phyloP scores from a whole-genome alignment of 1,140 invertebrate genomes.

The Neodiprion pinetum region DNA sequence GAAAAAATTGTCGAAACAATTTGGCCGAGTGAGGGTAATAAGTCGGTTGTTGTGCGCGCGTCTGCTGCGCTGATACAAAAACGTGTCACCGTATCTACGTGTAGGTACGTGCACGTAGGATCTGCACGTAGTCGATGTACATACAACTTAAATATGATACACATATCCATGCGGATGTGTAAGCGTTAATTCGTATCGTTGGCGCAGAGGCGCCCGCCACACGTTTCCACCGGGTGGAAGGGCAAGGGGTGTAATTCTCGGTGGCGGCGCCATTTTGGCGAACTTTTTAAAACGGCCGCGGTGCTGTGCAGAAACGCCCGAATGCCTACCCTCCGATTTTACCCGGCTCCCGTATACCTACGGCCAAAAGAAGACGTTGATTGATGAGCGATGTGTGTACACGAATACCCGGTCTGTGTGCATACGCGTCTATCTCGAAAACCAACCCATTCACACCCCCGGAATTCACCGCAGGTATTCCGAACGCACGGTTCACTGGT shows the following conservation, averaged over 20 bases:
- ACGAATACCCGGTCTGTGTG: no score
- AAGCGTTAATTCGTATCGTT: neutral
- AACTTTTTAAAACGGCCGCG: conserved; percentile 34
- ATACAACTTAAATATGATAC: neutral
- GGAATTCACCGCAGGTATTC: neutral
- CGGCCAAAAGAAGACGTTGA: neutral
- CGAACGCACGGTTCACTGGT: neutral
- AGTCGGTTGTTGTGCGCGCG: no score
- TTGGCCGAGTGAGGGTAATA: neutral
- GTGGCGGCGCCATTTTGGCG: conserved; percentile 54
- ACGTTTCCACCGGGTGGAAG: conserved; percentile 13
- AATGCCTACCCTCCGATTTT: no score
- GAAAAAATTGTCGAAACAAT: neutral
- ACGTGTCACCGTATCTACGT: no score
- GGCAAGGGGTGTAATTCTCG: conserved; percentile 35
- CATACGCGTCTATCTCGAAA: no score
- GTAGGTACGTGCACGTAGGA: no score
- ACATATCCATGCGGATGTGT: neutral
- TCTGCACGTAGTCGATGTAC: no score
- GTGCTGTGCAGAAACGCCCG: neutral
- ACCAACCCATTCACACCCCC: neutral
- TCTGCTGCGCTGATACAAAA: no score
- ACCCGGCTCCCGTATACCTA: neutral
- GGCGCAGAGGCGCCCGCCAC: neutral
- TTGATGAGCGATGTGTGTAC: neutral